Conservation (phyloP, 2,888 invertebrate genomes). For the Tinea trinotella region DNA sequence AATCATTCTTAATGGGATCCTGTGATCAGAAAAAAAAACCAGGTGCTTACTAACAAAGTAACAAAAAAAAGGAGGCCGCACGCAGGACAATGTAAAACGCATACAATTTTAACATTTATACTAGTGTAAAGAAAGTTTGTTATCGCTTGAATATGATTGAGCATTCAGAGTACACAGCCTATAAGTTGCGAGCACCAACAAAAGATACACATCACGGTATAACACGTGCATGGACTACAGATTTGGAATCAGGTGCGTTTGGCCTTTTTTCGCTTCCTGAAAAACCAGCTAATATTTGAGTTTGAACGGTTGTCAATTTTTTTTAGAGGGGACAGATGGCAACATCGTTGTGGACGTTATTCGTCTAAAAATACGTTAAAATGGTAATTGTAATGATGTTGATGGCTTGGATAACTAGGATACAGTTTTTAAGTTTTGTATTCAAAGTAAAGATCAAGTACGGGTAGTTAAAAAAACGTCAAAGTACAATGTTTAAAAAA, state of each 20-base stretch:
- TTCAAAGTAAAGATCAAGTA: too few species aligned
- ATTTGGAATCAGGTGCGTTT: slow-evolving; percentile 1
- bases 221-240: slow-evolving; percentile 51
- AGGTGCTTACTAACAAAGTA: slow-evolving; percentile 54
- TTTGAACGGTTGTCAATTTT: not conserved
- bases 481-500: too few species aligned
- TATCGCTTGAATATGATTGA: slow-evolving; percentile 34
- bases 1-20: slow-evolving; percentile 54
- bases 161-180: slow-evolving; percentile 34
- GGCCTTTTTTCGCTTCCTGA: slow-evolving; percentile 12
- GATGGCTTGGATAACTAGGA: too few species aligned
- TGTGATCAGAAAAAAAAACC: slow-evolving; percentile 58
- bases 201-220: slow-evolving; percentile 50
- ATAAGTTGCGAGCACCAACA: slow-evolving; percentile 42
- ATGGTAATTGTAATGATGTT: not conserved
- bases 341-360: not conserved
- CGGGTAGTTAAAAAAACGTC: too few species aligned
- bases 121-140: slow-evolving; percentile 32
- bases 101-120: slow-evolving; percentile 36
- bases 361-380: not conserved
- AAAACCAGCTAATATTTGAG: not conserved
- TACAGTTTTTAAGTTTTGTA: too few species aligned
- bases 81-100: slow-evolving; percentile 26
- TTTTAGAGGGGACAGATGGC: slow-evolving; percentile 6
- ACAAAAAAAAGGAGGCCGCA: slow-evolving; percentile 49